These are phyloP conservation scores for Mycteria americana DNA, from an alignment of 2,797 vertebrate species.

Conservation along the genomic window DNA sequence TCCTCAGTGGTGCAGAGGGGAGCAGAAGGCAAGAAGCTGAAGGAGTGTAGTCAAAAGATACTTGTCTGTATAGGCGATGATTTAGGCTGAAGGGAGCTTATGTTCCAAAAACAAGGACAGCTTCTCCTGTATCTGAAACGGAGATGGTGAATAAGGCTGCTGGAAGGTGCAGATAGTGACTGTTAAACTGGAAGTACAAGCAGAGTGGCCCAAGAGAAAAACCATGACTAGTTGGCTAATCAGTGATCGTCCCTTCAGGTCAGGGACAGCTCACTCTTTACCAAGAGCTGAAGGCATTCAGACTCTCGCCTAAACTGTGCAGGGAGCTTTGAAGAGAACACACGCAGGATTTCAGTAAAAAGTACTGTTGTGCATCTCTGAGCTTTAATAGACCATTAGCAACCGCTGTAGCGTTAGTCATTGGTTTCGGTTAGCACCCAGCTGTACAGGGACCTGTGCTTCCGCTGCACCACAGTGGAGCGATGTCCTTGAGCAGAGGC, in stretches of 20 bases:
- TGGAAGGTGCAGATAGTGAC: not conserved
- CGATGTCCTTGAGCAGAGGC: not conserved
- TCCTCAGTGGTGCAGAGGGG: not conserved
- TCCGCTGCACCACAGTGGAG: not conserved
- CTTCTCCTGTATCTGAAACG: not conserved
- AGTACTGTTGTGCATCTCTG: not conserved
- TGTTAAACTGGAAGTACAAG: not conserved
- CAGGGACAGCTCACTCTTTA: not conserved
- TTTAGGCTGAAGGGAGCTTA: not conserved
- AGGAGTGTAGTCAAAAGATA: not conserved
- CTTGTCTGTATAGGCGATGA: rapidly evolving
- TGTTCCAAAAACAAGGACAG: not conserved
- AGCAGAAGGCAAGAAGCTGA: not conserved
- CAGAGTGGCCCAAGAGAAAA: not conserved
- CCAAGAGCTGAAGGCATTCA: not conserved
- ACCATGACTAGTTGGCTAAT: not conserved
- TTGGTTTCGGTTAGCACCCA: not conserved
- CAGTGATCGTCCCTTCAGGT: rapidly evolving
- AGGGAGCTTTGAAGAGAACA: not conserved
- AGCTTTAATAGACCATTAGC: not conserved
- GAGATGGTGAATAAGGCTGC: not conserved
- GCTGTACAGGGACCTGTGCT: not conserved
- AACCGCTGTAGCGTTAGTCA: not conserved
- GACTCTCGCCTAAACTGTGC: not conserved
- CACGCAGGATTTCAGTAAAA: rapidly evolving